Evolutionary conservation across 1,140 invertebrate genomes (phyloP), one percentile per base, ranked within the genome.

Genomic region (Drosophila guanche): DNA sequence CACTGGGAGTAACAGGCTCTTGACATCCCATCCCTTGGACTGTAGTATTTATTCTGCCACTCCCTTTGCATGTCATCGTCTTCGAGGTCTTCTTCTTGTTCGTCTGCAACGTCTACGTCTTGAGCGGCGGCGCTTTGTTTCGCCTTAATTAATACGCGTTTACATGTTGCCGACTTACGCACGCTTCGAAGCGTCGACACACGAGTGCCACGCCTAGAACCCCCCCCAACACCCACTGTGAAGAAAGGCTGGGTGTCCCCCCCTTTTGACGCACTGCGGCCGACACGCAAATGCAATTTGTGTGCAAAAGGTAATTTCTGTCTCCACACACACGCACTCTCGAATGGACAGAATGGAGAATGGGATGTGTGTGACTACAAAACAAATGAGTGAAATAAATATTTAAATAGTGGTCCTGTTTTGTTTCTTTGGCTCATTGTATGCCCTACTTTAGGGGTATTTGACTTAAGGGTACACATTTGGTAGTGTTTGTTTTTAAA

Each of bases 261-360:
- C 14, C 40, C 12, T 40, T 42, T 62, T 37, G 25, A 33, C 46
- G 41, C 51, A 63, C 27, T 52, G 62, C 73, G 73, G 73, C 60
- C 75, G 74, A 86, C 81, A 86, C 74, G 81, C 81, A 86, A 85
- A 81, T 85, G 80, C 81, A 86, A 86, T 86, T 86, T 85, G 77
- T 77, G 68, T 69, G 63, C 73, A 42, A 59, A 69, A 79, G 79
- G 78, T 76, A 76, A 55, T 73, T 79, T 50, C 57, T 57, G 76
- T 80, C 56, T 67, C 58, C 43, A 27, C 40, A 47, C 63, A 70
- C 59, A 37, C 22, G 20, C 20, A 46, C 25, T 27, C 7, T 37
- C 14, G 33, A 37, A 37, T 37, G 33, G 33, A 3, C 8, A 3
- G 29, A 8, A 33, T 8, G 7, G 7, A 4, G 33, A 10, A 1